These are phyloP conservation scores for Hyperoplus immaculatus DNA, from an alignment of 2,797 vertebrate species.

Conservation along the genomic window DNA sequence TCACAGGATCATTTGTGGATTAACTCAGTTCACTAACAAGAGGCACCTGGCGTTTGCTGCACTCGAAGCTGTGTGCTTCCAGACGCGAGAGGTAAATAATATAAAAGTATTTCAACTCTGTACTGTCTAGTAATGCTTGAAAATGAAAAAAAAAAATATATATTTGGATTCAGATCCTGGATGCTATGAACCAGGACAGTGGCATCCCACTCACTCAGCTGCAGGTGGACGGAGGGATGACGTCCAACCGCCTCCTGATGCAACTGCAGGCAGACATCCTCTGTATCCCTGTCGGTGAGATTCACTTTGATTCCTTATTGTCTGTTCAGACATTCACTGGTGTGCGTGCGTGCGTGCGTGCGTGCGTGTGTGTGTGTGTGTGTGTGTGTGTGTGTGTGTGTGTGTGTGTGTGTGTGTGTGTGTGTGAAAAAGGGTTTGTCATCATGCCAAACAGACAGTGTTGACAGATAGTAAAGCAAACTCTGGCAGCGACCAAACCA, in stretches of 20 bases:
- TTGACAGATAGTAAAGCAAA: neutral
- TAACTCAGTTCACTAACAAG: constrained; percentile 98
- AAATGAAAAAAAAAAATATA: too few relatives aligned
- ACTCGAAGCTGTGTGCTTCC: constrained; percentile 97
- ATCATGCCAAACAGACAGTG: neutral
- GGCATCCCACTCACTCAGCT: constrained; percentile 93
- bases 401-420: too few relatives aligned
- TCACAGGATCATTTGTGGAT: constrained; percentile 95
- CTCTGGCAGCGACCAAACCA: neutral
- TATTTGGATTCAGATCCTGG: constrained; percentile 88
- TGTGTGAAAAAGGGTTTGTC: neutral
- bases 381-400: too few relatives aligned
- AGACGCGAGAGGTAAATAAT: constrained; percentile 92
- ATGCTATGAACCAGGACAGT: constrained; percentile 97
- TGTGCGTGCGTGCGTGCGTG: too few relatives aligned
- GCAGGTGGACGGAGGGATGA: constrained; percentile 99
- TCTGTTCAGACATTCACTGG: neutral
- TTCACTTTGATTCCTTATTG: accelerated
- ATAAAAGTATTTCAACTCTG: too few relatives aligned
- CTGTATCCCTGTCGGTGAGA: constrained; percentile 96
- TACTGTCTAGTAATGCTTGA: too few relatives aligned
- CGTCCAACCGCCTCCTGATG: constrained; percentile 95
- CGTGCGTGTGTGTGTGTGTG: too few relatives aligned
- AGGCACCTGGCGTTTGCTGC: constrained; percentile 97
- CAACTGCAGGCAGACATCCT: constrained; percentile 98